phyloP scores from a whole-genome alignment of 2,888 invertebrate species.

The Meliscaeva auricollis region DNA sequence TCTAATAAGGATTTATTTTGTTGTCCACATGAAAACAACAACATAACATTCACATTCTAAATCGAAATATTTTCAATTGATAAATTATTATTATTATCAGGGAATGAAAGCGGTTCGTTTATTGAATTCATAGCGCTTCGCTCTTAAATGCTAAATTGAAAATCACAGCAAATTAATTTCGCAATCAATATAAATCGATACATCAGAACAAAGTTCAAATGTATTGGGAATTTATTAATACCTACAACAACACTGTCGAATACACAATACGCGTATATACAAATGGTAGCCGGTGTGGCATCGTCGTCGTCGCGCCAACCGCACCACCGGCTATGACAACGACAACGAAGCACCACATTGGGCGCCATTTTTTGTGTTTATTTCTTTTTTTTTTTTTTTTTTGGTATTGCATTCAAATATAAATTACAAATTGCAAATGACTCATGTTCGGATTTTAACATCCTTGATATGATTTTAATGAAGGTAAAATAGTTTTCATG shows the following conservation, averaged over 20 bases:
- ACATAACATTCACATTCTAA: neutral
- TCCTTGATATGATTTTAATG: constrained; percentile 43
- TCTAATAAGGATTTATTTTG: neutral
- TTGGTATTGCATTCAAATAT: neutral
- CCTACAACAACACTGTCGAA: neutral
- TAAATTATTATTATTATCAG: constrained; percentile 21
- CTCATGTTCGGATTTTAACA: constrained; percentile 25
- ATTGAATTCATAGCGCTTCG: constrained; percentile 12
- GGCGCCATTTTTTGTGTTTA: constrained; percentile 56
- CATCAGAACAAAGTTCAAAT: neutral
- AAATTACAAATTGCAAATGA: neutral
- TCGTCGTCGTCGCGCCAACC: too few species aligned
- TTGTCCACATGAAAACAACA: neutral
- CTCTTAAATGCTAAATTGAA: constrained; percentile 22
- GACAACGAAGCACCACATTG: neutral
- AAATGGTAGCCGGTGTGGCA: too few species aligned
- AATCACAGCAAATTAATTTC: constrained; percentile 29
- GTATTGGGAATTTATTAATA: constrained; percentile 1
- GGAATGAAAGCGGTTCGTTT: constrained; percentile 34
- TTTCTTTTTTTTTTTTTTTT: neutral
- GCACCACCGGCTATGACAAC: too few species aligned
- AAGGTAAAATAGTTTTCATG: constrained; percentile 57
- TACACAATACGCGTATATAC: neutral
- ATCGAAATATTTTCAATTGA: constrained; percentile 16
- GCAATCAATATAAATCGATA: constrained; percentile 3